Evolutionary conservation across 2,797 vertebrate genomes (phyloP).

Genomic region (Rhodeus uyekii): DNA sequence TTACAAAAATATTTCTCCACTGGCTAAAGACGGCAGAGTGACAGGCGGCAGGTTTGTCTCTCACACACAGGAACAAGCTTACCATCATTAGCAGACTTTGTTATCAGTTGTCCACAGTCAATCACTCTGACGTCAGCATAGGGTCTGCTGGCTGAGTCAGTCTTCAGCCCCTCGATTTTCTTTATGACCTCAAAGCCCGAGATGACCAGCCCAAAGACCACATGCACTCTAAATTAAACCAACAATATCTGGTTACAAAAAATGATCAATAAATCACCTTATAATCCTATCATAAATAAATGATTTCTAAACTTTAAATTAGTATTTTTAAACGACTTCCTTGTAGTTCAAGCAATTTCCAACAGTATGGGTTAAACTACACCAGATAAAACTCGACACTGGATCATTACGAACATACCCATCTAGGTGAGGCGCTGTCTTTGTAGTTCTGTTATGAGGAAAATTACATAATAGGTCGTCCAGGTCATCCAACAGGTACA

Average conservation of each 20-base stretch:
- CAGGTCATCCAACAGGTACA: slow-evolving; percentile 63
- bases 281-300: background rate
- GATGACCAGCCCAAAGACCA: slow-evolving; percentile 95
- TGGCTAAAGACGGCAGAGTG: slow-evolving; percentile 2
- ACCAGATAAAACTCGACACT: background rate
- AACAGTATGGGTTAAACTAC: background rate
- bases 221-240: slow-evolving; percentile 77
- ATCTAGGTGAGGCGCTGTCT: slow-evolving; percentile 94
- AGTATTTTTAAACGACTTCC: background rate
- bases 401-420: slow-evolving; percentile 72
- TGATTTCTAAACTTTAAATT: background rate
- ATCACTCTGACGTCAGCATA: slow-evolving; percentile 96
- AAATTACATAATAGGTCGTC: slow-evolving; percentile 68
- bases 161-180: slow-evolving; percentile 96
- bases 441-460: slow-evolving; percentile 88
- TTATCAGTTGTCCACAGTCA: slow-evolving; percentile 92
- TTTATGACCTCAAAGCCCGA: slow-evolving; percentile 98
- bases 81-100: slow-evolving; percentile 91
- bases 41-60: background rate
- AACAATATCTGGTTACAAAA: background rate
- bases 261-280: background rate
- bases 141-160: slow-evolving; percentile 92
- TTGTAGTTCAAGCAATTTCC: background rate
- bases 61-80: slow-evolving; percentile 47
- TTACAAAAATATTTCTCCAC: background rate